Base-by-base conservation (phyloP, 1,140 invertebrate species). In the Sipha flava region DNA sequence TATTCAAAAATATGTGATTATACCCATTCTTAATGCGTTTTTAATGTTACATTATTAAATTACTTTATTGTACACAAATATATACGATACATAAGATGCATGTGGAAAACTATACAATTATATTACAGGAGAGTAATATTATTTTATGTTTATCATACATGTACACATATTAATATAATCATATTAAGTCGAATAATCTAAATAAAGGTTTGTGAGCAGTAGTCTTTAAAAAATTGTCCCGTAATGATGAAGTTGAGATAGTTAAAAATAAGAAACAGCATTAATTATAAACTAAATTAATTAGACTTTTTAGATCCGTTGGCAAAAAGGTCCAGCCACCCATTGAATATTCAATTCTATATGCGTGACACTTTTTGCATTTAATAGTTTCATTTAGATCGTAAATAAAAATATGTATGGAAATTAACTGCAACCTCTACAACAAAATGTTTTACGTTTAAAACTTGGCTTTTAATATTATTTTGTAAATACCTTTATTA, bases 291-390 rank as follows among this genome's bases (percentile, higher is more conserved):
- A 23, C 47, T 37, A 75, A 72, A 72, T 72, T 52, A 75, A 37
- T 54, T 75, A 54, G 14, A 16, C 16, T 75, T 52, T 10, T 54
- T 54, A 21, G 12, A 31, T 26, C n/a, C 3, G n/a, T 16, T 10
- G 0, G 10, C 18, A 34, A 54, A 54, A 54, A 54, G 29, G 70
- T 37, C n/a, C 26, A n/a, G 29, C 21, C 10, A 34, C 6, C 47
- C 49, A 43, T 75, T 75, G 29, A 75, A 75, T 75, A 54, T 75
- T 75, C 47, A 54, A 75, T 23, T 52, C 29, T 34, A 52, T 52
- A 52, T 18, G 10, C 45, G 7, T 34, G 47, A 73, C 47, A 73
- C 26, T 29, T 73, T 52, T 52, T 72, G n/a, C 31, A 52, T 73
- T 73, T 49, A 52, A 18, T 23, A 49, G 45, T 52, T 37, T 52